phyloP scores from a whole-genome alignment of 1,140 invertebrate genomes.

The Drosophila biarmipes region DNA sequence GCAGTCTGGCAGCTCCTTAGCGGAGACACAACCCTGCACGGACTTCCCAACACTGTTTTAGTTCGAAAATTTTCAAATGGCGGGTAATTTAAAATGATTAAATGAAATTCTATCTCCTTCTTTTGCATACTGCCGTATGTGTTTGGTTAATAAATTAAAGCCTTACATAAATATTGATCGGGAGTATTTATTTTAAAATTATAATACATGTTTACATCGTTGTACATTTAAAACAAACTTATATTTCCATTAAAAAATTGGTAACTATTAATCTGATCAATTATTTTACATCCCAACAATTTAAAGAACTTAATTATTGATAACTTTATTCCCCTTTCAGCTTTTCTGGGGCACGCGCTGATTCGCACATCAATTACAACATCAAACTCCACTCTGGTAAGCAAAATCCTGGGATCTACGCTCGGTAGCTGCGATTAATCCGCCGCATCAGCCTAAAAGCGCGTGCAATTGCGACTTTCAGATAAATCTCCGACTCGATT shows the following conservation, averaged over 20 bases:
- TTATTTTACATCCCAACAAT: too few relatives aligned
- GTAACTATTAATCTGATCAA: too few relatives aligned
- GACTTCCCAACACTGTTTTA: neutral
- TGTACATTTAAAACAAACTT: too few relatives aligned
- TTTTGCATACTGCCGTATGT: too few relatives aligned
- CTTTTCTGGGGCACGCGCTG: neutral
- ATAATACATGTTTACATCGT: too few relatives aligned
- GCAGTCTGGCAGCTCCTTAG: neutral
- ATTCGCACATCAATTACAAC: slow-evolving; percentile 10
- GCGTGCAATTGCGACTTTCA: slow-evolving; percentile 65
- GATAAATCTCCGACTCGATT: slow-evolving; percentile 51
- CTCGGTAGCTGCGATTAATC: slow-evolving; percentile 20
- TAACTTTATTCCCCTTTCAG: neutral
- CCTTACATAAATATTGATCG: too few relatives aligned
- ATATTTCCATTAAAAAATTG: too few relatives aligned
- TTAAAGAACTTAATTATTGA: neutral
- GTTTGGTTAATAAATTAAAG: too few relatives aligned
- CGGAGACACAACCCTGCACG: neutral
- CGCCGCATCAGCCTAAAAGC: slow-evolving; percentile 31
- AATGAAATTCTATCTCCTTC: too few relatives aligned
- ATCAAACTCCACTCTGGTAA: slow-evolving; percentile 26
- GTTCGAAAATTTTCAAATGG: neutral
- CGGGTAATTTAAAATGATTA: neutral
- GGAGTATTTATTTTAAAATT: too few relatives aligned
- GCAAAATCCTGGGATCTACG: slow-evolving; percentile 34